Conservation (phyloP, 2,797 vertebrate genomes). For the Cuculus canorus region DNA sequence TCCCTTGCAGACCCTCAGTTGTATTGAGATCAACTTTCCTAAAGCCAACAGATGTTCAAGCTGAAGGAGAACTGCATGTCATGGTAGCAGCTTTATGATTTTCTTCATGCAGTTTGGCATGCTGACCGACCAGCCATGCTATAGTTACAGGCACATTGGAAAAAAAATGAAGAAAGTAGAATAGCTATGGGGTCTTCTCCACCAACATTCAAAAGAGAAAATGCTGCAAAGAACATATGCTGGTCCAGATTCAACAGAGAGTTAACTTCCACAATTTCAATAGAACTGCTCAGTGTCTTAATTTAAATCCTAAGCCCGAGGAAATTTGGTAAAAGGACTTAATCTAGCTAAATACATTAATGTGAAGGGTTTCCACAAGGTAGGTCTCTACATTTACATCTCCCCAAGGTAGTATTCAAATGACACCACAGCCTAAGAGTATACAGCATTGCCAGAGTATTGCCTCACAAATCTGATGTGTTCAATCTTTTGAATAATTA, state of each 20-base stretch:
- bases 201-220: not conserved
- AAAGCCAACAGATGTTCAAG: not conserved
- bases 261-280: not conserved
- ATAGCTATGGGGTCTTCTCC: not conserved
- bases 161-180: not conserved
- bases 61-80: not conserved
- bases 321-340: constrained; percentile 14
- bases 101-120: not conserved
- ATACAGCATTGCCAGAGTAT: not conserved
- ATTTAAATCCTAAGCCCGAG: not conserved
- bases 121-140: not conserved
- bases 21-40: not conserved
- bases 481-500: not conserved
- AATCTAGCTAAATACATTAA: not conserved
- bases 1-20: not conserved
- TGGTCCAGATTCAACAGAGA: not conserved
- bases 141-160: not conserved
- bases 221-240: not conserved
- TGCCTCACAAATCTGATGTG: not conserved
- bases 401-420: not conserved
- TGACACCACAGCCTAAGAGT: not conserved
- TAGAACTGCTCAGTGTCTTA: not conserved
- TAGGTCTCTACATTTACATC: not conserved
- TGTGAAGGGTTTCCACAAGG: not conserved
- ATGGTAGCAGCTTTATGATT: not conserved